Evolutionary conservation across 1,140 invertebrate species (phyloP), one percentile per base, ranked within the genome.

Genomic region (Nebria ingens): DNA sequence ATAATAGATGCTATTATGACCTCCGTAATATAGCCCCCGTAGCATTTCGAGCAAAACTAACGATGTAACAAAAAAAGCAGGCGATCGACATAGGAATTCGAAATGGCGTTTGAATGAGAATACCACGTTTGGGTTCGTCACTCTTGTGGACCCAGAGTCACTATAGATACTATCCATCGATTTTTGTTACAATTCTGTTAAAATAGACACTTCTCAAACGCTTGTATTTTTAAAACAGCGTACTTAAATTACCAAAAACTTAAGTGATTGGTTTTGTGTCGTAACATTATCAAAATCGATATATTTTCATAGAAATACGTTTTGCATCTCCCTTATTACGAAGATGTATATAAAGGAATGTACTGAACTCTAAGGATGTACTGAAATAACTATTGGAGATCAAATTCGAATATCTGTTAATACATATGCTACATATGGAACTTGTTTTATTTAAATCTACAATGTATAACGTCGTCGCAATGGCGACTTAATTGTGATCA

Each of bases 1-100:
- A 45, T 45, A 45, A 45, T 45, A 45, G 40, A 45, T 17, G 40
- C 40, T 45, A 45, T 45, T 45, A 45, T 45, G 40, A 17, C n/a
- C n/a, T 4, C 40, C 40, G 6, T 45, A 45, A 45, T 45, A 45
- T 17, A 6, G n/a, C n/a, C 6, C 6, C 3, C 17, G 40, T 12
- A 45, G 40, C 40, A 6, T 12, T 45, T 45, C 40, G 40, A 45
- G 3, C 40, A 45, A 45, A 45, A 45, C 40, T 45, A 45, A 45
- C 40, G 40, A 9, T 17, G 40, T 17, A 12, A 45, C 40, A 45
- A 45, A 45, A 45, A n/a, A n/a, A n/a, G n/a, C n/a, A 45, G 9
- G 9, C 40, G 6, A 45, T 45, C 40, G 40, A 17, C 40, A 9
- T 45, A 45, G 40, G 40, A 45, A 45, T 45, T 45, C 17, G 9